Evolutionary conservation across 2,797 vertebrate genomes (phyloP).

Genomic region (Coendou prehensilis): DNA sequence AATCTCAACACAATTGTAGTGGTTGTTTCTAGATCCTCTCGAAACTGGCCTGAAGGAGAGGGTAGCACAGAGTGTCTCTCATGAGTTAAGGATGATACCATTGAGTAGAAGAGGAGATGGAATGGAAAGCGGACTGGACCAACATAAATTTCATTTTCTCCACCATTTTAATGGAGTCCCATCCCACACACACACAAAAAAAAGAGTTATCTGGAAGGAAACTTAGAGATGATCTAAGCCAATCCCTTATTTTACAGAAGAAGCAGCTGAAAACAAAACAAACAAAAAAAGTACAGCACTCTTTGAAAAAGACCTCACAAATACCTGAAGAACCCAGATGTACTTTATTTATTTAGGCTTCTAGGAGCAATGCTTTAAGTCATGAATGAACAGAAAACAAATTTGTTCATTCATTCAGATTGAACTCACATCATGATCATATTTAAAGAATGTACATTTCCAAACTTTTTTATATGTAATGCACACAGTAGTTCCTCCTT

Average conservation of each 20-base stretch:
- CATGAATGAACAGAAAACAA: slow-evolving; percentile 59
- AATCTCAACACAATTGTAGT: slow-evolving; percentile 34
- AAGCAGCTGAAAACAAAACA: slow-evolving; percentile 21
- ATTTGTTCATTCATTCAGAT: slow-evolving; percentile 41
- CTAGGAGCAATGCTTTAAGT: slow-evolving; percentile 25
- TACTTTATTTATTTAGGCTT: slow-evolving; percentile 29
- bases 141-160: slow-evolving; percentile 64
- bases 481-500: neutral
- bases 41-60: neutral
- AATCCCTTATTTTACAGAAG: slow-evolving; percentile 52
- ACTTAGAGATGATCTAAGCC: neutral
- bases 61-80: neutral
- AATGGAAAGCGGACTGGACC: neutral
- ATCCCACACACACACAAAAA: neutral
- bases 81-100: neutral
- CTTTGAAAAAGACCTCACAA: slow-evolving; percentile 43
- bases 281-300: slow-evolving; percentile 5
- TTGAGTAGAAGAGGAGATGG: neutral
- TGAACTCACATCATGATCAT: slow-evolving; percentile 26
- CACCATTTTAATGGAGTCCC: neutral
- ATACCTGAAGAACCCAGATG: slow-evolving; percentile 28
- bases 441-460: slow-evolving; percentile 47
- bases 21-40: slow-evolving; percentile 44
- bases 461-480: slow-evolving; percentile 20
- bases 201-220: neutral